A percentile compares a stretch with the other conserved stretches of the same genome.
phyloP scores from a whole-genome alignment of 2,113 vertebrate genomes.

The Hypanus sabinus region DNA sequence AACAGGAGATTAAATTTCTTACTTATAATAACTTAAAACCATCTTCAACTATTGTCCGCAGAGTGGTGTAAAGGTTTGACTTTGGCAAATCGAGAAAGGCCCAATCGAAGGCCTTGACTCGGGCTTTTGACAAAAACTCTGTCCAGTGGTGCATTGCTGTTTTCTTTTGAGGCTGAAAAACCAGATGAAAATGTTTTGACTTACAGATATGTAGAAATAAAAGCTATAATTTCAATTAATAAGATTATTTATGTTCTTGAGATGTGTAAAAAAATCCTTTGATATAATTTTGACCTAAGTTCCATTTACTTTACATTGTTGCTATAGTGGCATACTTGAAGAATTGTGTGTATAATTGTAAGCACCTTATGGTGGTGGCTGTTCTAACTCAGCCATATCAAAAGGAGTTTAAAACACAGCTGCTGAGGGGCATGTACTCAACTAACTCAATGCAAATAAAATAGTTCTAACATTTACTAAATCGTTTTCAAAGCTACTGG shows the following conservation, averaged over 20 bases:
- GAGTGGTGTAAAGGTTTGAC: conserved; percentile 82
- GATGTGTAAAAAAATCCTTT: not conserved
- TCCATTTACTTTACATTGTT: not conserved
- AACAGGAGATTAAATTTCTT: not conserved
- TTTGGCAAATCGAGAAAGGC: conserved; percentile 77
- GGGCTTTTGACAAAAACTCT: conserved; percentile 62
- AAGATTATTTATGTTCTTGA: not conserved
- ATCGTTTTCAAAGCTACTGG: not conserved
- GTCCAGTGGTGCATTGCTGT: conserved; percentile 45
- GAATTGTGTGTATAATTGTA: not conserved
- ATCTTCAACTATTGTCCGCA: conserved; percentile 54
- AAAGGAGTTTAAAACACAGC: not conserved
- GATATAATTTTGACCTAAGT: not conserved
- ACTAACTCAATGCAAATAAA: not conserved
- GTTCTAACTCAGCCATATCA: not conserved
- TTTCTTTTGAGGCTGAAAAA: conserved; percentile 52
- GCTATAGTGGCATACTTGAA: not conserved
- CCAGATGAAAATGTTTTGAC: not conserved
- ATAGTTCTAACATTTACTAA: not conserved
- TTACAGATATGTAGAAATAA: not conserved
- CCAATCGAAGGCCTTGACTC: conserved; percentile 73
- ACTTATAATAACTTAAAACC: not conserved
- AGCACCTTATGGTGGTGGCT: not conserved
- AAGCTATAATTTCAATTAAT: not conserved
- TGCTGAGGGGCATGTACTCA: not conserved